Conservation (phyloP, 2,888 invertebrate species). For the Athripsodes cinereus region DNA sequence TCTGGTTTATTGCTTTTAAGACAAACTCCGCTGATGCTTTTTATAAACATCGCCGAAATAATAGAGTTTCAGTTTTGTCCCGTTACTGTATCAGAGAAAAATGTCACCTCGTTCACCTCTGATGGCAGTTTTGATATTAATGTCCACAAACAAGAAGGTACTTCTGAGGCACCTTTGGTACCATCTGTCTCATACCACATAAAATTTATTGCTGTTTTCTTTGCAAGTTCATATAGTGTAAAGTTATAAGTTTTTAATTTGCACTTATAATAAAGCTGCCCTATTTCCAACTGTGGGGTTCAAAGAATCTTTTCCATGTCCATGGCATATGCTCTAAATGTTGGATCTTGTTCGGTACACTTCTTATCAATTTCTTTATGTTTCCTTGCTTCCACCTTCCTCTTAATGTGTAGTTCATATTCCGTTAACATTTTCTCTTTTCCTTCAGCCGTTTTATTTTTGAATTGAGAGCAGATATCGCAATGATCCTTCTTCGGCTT, state of each 20-base stretch:
- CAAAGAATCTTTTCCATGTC: constrained; percentile 7
- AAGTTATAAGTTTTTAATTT: not conserved
- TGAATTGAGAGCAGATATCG: not conserved
- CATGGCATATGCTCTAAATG: not conserved
- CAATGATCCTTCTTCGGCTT: not conserved
- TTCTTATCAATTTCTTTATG: not conserved
- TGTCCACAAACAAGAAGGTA: constrained; percentile 1
- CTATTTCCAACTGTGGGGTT: constrained; percentile 6
- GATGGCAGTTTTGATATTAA: not conserved
- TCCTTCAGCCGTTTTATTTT: not conserved
- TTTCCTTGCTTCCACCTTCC: not conserved
- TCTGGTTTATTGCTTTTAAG: constrained; percentile 3
- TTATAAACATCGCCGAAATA: constrained; percentile 3
- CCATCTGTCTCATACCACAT: constrained; percentile 9
- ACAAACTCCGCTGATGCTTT: not conserved
- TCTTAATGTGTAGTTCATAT: not conserved
- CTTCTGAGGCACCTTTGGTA: constrained; percentile 5
- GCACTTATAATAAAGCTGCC: constrained; percentile 3
- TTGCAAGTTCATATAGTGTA: not conserved
- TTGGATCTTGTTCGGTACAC: not conserved
- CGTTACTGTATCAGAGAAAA: constrained; percentile 3
- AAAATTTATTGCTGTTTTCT: not conserved
- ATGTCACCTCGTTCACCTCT: not conserved
- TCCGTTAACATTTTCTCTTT: not conserved
- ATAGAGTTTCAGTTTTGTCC: constrained; percentile 4